Evolutionary conservation across 2,888 invertebrate genomes (phyloP), one percentile per base, ranked within the genome.

Genomic region (Pterostichus niger): DNA sequence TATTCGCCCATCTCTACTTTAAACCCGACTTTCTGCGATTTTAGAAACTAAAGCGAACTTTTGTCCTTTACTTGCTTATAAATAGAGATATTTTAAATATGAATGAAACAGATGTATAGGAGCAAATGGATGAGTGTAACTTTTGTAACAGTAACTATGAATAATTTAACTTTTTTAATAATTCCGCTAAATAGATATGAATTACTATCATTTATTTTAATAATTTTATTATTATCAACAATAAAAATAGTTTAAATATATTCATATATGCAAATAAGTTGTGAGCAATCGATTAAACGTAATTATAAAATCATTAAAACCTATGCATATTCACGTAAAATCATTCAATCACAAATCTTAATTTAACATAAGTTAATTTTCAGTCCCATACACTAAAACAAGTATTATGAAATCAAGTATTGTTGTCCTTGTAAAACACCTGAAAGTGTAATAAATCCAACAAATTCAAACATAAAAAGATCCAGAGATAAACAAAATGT

Each of bases 191-290:
- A 24, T 61, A 33, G 10, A 11, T 2, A 31, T 33, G 5, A 56
- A 24, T 31, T 61, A 61, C 31, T 35, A 10, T 35, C n/a, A 13
- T 11, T 11, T 0, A 61, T 61, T 31, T 2, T n/a, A 61, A 61
- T 61, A 61, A 61, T 64, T 33, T 0, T 17, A 59, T 77, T 56
- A 40, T 56, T 56, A 17, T n/a, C 46, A 13, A n/a, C 71, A 73
- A 73, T 73, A 44, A 73, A 73, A 73, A 73, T 40, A 3, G 13
- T 35, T 13, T 40, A 44, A 71, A 56, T 35, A 64, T 64, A 64
- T 33, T 64, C 56, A 77, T 35, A 40, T 77, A 77, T 77, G 77
- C 15, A 56, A 59, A 77, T 77, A 33, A 77, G n/a, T 77, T 56
- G 56, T n/a, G 15, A 7, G 33, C n/a, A 77, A 59, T 59, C 77